phyloP scores from a whole-genome alignment of 2,888 invertebrate genomes.

The Craniophora ligustri region DNA sequence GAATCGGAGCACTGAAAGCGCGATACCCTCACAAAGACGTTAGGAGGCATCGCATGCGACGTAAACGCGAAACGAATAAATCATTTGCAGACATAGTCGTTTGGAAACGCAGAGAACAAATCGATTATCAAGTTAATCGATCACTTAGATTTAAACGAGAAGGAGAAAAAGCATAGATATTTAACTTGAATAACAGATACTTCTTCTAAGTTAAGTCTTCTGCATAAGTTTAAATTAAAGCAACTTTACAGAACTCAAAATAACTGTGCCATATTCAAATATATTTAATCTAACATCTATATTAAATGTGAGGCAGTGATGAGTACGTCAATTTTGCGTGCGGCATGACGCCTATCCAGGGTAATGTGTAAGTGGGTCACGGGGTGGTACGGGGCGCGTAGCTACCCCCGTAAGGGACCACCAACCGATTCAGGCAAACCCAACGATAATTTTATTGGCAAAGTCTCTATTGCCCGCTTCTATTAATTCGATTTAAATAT shows the following conservation, averaged over 20 bases:
- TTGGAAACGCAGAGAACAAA: constrained; percentile 61
- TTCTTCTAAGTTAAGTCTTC: too few species aligned
- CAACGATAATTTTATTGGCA: constrained; percentile 67
- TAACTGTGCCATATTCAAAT: constrained; percentile 35
- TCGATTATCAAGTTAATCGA: constrained; percentile 73
- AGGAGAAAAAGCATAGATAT: constrained; percentile 50
- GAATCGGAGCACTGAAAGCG: constrained; percentile 61
- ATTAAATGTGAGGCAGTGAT: constrained; percentile 55
- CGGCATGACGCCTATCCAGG: constrained; percentile 54
- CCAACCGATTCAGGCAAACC: constrained; percentile 48
- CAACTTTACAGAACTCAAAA: constrained; percentile 19
- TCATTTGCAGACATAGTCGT: constrained; percentile 71
- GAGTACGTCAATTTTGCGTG: constrained; percentile 64
- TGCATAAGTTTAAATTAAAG: neutral
- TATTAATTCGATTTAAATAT: constrained; percentile 58
- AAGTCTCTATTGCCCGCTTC: constrained; percentile 48
- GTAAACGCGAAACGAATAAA: constrained; percentile 78
- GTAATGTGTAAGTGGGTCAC: constrained; percentile 76
- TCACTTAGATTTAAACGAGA: constrained; percentile 64
- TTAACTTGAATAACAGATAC: neutral
- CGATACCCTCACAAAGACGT: constrained; percentile 73
- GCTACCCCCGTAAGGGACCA: constrained; percentile 41
- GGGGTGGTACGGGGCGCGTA: constrained; percentile 63
- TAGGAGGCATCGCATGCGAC: constrained; percentile 67
- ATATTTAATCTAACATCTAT: constrained; percentile 50